phyloP scores from a whole-genome alignment of 2,113 vertebrate genomes.

The Scolopax mira region DNA sequence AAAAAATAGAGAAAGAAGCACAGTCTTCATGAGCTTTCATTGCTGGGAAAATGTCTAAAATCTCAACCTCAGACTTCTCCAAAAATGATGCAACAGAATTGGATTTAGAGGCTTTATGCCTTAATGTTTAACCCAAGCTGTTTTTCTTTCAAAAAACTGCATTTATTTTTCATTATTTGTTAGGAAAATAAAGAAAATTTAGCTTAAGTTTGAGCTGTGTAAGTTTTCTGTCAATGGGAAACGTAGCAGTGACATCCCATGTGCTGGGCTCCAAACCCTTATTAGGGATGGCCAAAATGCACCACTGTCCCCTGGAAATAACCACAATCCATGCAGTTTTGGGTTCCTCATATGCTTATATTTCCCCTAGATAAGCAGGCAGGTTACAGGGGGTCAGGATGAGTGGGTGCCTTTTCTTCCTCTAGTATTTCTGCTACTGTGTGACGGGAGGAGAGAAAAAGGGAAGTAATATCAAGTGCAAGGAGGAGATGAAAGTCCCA shows the following conservation, averaged over 20 bases:
- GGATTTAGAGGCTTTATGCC: background rate
- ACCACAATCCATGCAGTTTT: rapidly evolving
- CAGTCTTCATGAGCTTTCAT: background rate
- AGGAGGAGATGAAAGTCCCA: background rate
- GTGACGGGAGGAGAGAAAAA: background rate
- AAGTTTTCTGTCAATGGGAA: background rate
- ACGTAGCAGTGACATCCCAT: background rate
- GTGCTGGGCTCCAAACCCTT: background rate
- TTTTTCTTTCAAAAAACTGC: background rate
- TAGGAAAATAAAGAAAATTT: background rate
- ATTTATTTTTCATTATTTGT: background rate
- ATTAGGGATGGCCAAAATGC: background rate
- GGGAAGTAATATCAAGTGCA: background rate
- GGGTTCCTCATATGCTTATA: background rate
- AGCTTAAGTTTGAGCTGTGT: background rate
- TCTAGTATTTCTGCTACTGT: background rate
- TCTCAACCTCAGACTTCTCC: background rate
- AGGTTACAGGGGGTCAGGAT: background rate
- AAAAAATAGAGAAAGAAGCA: background rate
- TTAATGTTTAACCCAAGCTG: background rate
- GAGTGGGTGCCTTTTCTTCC: background rate
- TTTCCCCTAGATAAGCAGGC: background rate
- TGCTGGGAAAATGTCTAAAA: background rate
- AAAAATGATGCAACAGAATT: background rate
- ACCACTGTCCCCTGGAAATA: background rate